Evolutionary conservation across 2,888 invertebrate genomes (phyloP).

Genomic region (Cyrtodaria siliqua): DNA sequence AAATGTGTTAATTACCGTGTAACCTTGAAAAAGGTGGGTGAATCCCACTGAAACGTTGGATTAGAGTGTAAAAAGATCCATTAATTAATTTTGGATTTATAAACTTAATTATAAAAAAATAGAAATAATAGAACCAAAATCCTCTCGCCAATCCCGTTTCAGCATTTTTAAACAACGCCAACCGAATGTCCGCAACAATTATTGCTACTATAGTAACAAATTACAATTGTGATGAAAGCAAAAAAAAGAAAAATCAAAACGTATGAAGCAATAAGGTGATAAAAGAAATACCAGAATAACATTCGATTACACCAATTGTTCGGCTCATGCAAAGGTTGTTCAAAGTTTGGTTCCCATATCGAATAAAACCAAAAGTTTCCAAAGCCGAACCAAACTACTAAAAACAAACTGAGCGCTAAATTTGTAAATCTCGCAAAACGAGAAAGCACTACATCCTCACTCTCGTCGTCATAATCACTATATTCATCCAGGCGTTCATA

Average conservation of each 20-base stretch:
- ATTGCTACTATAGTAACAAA: constrained; percentile 25
- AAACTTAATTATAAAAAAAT: too few relatives aligned
- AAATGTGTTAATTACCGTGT: too few relatives aligned
- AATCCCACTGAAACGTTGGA: too few relatives aligned
- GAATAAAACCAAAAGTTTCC: constrained; percentile 93
- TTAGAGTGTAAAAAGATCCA: too few relatives aligned
- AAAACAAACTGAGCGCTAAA: constrained; percentile 90
- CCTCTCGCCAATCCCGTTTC: too few relatives aligned
- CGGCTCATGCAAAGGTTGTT: constrained; percentile 91
- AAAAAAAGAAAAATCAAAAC: background rate
- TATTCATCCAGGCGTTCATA: constrained; percentile 84
- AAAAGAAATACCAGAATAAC: constrained; percentile 29
- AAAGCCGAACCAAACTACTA: constrained; percentile 91
- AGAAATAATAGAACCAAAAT: too few relatives aligned
- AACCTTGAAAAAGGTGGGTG: too few relatives aligned
- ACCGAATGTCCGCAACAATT: constrained; percentile 8
- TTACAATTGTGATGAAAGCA: constrained; percentile 11
- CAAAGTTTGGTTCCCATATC: constrained; percentile 92
- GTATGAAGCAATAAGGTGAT: constrained; percentile 18
- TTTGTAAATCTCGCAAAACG: constrained; percentile 88
- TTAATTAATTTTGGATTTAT: too few relatives aligned
- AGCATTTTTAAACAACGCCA: constrained; percentile 27
- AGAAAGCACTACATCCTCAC: constrained; percentile 43
- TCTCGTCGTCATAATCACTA: constrained; percentile 73
- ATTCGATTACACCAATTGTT: constrained; percentile 91